phyloP scores from a whole-genome alignment of 2,888 invertebrate species.

The Caenorhabditis becei region DNA sequence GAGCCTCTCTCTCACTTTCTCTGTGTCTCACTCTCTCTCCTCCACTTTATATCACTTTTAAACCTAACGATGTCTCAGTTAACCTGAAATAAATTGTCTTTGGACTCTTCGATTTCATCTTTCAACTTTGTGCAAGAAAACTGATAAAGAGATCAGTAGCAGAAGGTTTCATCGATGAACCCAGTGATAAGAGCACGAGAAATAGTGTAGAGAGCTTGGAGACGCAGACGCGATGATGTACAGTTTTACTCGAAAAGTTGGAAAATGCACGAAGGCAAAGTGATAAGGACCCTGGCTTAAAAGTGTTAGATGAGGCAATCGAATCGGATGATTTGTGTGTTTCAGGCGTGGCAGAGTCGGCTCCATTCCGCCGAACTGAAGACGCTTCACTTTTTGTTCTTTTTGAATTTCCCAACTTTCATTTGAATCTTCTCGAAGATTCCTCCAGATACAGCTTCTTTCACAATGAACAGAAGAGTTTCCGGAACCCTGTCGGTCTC shows the following conservation, averaged over 20 bases:
- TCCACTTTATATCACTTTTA: background rate
- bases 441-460: background rate
- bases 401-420: too few species aligned
- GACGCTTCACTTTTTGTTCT: too few species aligned
- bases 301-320: slow-evolving; percentile 52
- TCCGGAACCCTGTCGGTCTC: too few species aligned
- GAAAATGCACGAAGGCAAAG: slow-evolving; percentile 40
- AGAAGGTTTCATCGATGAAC: slow-evolving; percentile 52
- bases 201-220: slow-evolving; percentile 7
- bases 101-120: slow-evolving; percentile 21
- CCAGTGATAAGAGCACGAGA: slow-evolving; percentile 27
- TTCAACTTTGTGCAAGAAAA: slow-evolving; percentile 19
- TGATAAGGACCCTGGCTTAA: slow-evolving; percentile 47
- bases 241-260: slow-evolving; percentile 52
- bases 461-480: too few species aligned
- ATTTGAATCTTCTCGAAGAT: too few species aligned
- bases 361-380: too few species aligned
- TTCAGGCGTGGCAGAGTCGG: too few species aligned
- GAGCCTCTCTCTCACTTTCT: slow-evolving; percentile 20
- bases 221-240: slow-evolving; percentile 41
- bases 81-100: slow-evolving; percentile 1
- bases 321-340: too few species aligned
- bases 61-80: background rate
- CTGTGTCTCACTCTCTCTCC: slow-evolving; percentile 3
- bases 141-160: slow-evolving; percentile 49